Conservation (phyloP, 2,888 invertebrate species). For the Nomada hirtipes region DNA sequence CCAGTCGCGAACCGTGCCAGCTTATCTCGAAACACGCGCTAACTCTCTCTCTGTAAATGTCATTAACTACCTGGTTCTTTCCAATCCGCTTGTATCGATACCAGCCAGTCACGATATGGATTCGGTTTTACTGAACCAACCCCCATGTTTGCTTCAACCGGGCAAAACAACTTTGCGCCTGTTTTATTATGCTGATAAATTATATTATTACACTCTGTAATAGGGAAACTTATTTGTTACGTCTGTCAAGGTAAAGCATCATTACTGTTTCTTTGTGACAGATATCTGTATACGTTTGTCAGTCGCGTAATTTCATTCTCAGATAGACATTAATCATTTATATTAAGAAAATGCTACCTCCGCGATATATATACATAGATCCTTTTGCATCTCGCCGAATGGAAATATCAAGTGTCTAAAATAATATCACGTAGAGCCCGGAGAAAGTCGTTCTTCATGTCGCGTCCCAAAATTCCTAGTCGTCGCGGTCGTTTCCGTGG, state of each 20-base stretch:
- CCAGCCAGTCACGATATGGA: not conserved
- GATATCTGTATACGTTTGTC: too few species aligned
- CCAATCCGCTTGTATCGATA: constrained; percentile 15
- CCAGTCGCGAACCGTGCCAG: constrained; percentile 16
- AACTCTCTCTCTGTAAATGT: constrained; percentile 15
- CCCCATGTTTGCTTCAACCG: not conserved
- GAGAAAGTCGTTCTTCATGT: constrained; percentile 4
- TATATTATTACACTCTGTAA: too few species aligned
- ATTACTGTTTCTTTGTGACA: too few species aligned
- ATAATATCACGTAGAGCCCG: not conserved
- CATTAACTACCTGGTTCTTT: constrained; percentile 12
- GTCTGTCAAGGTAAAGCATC: too few species aligned
- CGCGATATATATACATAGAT: not conserved
- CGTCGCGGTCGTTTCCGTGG: not conserved
- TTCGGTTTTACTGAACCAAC: not conserved
- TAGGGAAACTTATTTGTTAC: too few species aligned
- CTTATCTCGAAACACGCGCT: constrained; percentile 53
- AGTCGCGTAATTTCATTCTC: too few species aligned
- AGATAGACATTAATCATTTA: not conserved
- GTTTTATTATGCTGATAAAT: not conserved
- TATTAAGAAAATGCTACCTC: too few species aligned
- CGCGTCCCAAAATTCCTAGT: constrained; percentile 5
- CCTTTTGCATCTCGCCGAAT: not conserved
- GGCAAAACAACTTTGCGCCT: not conserved
- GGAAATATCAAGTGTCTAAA: not conserved